These are phyloP conservation scores for Drosophila pectinifera DNA, from an alignment of 1,140 invertebrate genomes.

Conservation along the genomic window DNA sequence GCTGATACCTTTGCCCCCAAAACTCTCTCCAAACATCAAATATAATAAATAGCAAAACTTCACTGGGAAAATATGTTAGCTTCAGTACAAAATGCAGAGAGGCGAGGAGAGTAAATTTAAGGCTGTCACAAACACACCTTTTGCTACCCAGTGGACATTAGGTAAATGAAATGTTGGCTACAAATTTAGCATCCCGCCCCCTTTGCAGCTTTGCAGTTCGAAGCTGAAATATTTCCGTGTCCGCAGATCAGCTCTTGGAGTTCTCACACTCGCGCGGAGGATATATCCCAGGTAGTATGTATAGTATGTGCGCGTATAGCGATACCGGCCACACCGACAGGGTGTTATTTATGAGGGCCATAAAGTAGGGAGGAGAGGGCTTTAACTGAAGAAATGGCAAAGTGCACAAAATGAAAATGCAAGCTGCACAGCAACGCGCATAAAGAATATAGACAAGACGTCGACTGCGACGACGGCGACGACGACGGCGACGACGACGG, in stretches of 20 bases:
- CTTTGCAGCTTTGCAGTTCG: conserved; percentile 3
- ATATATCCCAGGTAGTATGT: conserved; percentile 3
- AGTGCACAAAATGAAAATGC: conserved; percentile 68
- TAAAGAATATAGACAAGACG: conserved; percentile 59
- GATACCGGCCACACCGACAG: conserved; percentile 37
- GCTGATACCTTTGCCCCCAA: too few relatives aligned
- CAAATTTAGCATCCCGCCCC: conserved; percentile 14
- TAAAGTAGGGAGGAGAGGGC: conserved; percentile 58
- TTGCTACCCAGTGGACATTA: conserved; percentile 40
- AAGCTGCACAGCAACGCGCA: conserved; percentile 19
- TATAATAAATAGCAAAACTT: too few relatives aligned
- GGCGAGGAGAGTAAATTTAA: neutral
- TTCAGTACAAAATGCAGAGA: neutral
- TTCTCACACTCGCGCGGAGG: conserved; percentile 19
- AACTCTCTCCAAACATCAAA: too few relatives aligned
- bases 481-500: conserved; percentile 12
- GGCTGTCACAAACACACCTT: neutral
- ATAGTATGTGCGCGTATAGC: neutral
- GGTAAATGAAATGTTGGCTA: conserved; percentile 46
- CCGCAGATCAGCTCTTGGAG: conserved; percentile 39
- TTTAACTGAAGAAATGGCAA: conserved; percentile 60
- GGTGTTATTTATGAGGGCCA: conserved; percentile 76
- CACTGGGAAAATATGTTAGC: too few relatives aligned
- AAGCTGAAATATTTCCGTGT: conserved; percentile 43
- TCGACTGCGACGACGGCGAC: conserved; percentile 18